These are phyloP conservation scores for Chironex yamaguchii DNA, from an alignment of 30 jellyfish, hydroid and myxozoan genomes.

Conservation along the genomic window DNA sequence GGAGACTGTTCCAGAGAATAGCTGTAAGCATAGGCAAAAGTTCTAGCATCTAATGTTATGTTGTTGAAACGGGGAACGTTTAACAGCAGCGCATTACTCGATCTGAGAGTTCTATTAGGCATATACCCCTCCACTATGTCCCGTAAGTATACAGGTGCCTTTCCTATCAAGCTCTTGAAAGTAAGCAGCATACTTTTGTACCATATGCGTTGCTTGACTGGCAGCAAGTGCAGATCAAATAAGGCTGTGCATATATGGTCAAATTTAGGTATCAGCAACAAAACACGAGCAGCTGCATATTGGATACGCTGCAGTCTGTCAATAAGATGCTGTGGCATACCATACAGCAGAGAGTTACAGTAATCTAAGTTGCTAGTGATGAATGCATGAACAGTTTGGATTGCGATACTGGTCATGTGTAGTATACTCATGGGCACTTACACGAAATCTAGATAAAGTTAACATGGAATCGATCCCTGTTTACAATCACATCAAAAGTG, in stretches of 20 bases:
- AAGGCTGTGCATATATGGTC: constrained; percentile 23
- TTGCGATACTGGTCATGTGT: too few species aligned
- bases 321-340: constrained; percentile 43
- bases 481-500: too few species aligned
- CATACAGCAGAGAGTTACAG: constrained; percentile 64
- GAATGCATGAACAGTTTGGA: constrained; percentile 60
- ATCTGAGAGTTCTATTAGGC: constrained; percentile 61
- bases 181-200: too few species aligned
- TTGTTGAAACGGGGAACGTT: constrained; percentile 51
- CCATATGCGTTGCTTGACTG: too few species aligned
- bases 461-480: too few species aligned
- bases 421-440: too few species aligned
- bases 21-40: constrained; percentile 63
- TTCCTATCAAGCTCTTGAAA: too few species aligned
- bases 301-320: constrained; percentile 57
- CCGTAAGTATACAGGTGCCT: too few species aligned
- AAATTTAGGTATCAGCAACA: constrained; percentile 56
- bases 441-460: too few species aligned
- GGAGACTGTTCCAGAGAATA: constrained; percentile 56
- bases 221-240: too few species aligned
- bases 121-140: constrained; percentile 52
- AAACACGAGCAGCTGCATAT: constrained; percentile 64
- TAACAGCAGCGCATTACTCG: constrained; percentile 64
- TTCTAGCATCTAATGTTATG: constrained; percentile 61
- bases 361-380: constrained; percentile 56